Percentiles rank a stretch among this genome's conserved stretches.
Conservation (phyloP, 2,113 vertebrate species). For the Prietella phreatophila region DNA sequence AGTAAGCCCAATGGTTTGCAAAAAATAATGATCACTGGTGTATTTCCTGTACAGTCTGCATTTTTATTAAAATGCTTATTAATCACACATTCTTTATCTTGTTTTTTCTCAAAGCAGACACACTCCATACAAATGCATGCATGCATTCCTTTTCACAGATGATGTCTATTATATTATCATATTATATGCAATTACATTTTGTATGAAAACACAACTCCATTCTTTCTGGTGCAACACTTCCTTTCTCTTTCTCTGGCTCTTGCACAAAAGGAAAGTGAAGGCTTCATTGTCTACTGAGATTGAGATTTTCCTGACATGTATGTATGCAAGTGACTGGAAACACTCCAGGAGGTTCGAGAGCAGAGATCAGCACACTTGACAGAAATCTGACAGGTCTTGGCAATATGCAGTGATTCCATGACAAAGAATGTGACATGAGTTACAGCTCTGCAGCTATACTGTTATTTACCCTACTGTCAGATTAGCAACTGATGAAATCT, state of each 20-base stretch:
- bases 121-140: not conserved
- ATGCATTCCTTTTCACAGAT: not conserved
- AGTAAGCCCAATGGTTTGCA: not conserved
- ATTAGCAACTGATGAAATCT: not conserved
- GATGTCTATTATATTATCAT: not conserved
- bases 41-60: not conserved
- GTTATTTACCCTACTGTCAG: not conserved
- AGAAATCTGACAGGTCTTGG: not conserved
- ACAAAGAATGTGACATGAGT: not conserved
- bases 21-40: not conserved
- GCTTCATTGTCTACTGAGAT: not conserved
- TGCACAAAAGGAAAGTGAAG: slow-evolving; percentile 1
- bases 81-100: not conserved
- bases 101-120: not conserved
- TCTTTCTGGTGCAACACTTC: not conserved
- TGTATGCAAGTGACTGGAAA: not conserved
- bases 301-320: not conserved
- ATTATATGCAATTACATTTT: not conserved
- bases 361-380: not conserved
- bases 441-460: not conserved
- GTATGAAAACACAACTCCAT: not conserved
- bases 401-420: not conserved
- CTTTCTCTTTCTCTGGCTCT: not conserved
- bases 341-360: not conserved
- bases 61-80: not conserved